Base-by-base conservation (phyloP, 2,797 vertebrate genomes). In the Gouania willdenowi region DNA sequence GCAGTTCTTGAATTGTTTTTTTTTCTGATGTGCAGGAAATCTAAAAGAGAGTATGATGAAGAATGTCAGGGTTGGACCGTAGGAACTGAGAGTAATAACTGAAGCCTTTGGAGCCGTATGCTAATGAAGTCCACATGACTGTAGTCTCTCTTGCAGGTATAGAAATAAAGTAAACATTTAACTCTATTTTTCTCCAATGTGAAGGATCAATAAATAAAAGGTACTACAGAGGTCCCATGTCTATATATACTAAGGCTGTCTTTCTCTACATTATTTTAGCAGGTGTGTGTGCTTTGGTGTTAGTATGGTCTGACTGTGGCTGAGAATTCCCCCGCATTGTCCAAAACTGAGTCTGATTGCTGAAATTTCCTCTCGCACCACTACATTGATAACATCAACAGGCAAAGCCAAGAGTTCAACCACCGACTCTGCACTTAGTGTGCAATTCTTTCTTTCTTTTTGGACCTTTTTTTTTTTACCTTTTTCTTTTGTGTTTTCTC, bases 121-220 rank as follows among this genome's bases (percentile, higher is more conserved):
- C 66, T 90, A 91, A 91, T 89, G 71, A 78, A 75, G 89, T 88
- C 89, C 88, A 90, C 81, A 90, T 90, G 89, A 73, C 67, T 66
- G 58, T 64, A 77, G 71, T 76, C 57, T 57, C 57, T 57, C 33
- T 47, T 74, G 78, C 75, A 71, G 71, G 37, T 37, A 25, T 66
- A 54, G 50, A 67, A 1, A 7, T 48, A n/a, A n/a, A n/a, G n/a
- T n/a, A n/a, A n/a, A n/a, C n/a, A n/a, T n/a, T n/a, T n/a, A n/a
- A n/a, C n/a, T n/a, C n/a, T n/a, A n/a, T n/a, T n/a, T n/a, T n/a
- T n/a, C n/a, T n/a, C n/a, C n/a, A n/a, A n/a, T n/a, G n/a, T n/a
- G n/a, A n/a, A n/a, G n/a, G n/a, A n/a, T n/a, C n/a, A n/a, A n/a
- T n/a, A n/a, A n/a, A n/a, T n/a, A n/a, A n/a, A n/a, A n/a, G n/a